Evolutionary conservation across 2,888 invertebrate genomes (phyloP).

Genomic region (Dastarcus helophoroides): DNA sequence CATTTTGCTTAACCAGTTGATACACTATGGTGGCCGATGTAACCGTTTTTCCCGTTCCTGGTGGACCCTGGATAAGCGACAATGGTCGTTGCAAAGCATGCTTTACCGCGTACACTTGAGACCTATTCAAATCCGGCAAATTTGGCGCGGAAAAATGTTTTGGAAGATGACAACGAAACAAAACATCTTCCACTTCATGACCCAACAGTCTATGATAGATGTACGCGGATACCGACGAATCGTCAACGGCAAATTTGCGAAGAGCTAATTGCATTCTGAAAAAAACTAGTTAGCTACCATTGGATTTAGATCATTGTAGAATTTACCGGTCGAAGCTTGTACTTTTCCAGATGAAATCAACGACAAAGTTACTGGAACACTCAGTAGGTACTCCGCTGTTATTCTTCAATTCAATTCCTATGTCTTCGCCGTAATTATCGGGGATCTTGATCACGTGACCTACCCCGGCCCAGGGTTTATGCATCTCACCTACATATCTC

Average conservation of each 20-base stretch:
- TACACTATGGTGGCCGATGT: slow-evolving; percentile 99
- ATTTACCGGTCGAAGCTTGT: slow-evolving; percentile 86
- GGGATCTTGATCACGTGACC: slow-evolving; percentile 96
- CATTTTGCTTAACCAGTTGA: slow-evolving; percentile 89
- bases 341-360: slow-evolving; percentile 99
- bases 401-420: slow-evolving; percentile 91
- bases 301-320: slow-evolving; percentile 2
- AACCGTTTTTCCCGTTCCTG: slow-evolving; percentile 97
- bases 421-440: slow-evolving; percentile 94
- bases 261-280: slow-evolving; percentile 88
- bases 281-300: slow-evolving; percentile 8
- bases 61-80: slow-evolving; percentile 94
- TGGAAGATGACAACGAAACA: slow-evolving; percentile 84
- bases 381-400: slow-evolving; percentile 87
- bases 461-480: slow-evolving; percentile 94
- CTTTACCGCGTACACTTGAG: slow-evolving; percentile 97
- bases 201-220: slow-evolving; percentile 95
- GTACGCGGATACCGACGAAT: slow-evolving; percentile 91
- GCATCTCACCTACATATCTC: slow-evolving; percentile 84
- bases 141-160: slow-evolving; percentile 97
- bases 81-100: slow-evolving; percentile 93
- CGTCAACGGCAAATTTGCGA: slow-evolving; percentile 91
- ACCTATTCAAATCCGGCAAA: slow-evolving; percentile 93
- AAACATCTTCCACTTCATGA: slow-evolving; percentile 85
- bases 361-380: slow-evolving; percentile 89